Percentiles rank a stretch among this genome's conserved stretches.
Conservation (phyloP, 2,113 vertebrate genomes). For the Hippopotamus amphibius region DNA sequence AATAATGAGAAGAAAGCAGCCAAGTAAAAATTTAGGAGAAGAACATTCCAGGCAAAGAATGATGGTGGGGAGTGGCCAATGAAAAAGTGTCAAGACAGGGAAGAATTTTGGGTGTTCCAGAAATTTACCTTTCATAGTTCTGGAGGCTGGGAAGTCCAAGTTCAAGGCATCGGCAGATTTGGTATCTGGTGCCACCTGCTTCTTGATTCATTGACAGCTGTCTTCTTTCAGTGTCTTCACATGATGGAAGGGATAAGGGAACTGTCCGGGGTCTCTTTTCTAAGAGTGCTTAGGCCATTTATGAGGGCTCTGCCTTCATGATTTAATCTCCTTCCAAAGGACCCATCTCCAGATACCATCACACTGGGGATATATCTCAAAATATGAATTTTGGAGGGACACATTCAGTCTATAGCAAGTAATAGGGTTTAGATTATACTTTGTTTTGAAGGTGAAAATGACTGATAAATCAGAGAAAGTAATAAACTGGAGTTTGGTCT, state of each 20-base stretch:
- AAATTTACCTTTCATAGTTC: neutral
- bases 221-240: neutral
- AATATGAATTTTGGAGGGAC: neutral
- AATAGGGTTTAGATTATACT: neutral
- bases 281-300: neutral
- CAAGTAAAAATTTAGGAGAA: neutral
- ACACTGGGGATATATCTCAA: neutral
- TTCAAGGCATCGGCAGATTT: neutral
- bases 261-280: neutral
- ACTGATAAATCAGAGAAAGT: neutral
- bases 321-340: neutral
- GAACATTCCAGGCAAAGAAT: neutral
- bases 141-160: neutral
- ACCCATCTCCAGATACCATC: neutral
- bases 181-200: neutral
- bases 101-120: neutral
- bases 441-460: slow-evolving; percentile 25
- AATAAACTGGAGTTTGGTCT: neutral
- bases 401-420: slow-evolving; percentile 5
- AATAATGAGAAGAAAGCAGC: neutral
- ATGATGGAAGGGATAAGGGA: neutral
- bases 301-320: neutral
- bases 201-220: neutral
- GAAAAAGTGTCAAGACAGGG: neutral
- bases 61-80: neutral